Evolutionary conservation across 2,888 invertebrate genomes (phyloP).

Genomic region (Pegoplata infirma): DNA sequence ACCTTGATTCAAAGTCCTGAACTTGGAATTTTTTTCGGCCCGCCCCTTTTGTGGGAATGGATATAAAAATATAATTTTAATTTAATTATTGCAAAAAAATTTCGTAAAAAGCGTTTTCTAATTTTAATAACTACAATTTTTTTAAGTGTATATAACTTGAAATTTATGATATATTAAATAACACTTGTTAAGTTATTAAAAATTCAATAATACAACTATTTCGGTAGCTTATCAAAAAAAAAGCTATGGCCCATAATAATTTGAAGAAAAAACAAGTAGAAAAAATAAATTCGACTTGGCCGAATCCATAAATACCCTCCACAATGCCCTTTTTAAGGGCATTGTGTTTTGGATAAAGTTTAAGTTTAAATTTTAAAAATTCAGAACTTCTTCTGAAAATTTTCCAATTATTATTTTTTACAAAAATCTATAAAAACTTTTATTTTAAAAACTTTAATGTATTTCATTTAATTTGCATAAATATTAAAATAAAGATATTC

Average conservation of each 20-base stretch:
- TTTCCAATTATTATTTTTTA: too few relatives aligned
- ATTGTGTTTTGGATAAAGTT: neutral
- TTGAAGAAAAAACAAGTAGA: too few relatives aligned
- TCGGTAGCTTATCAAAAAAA: slow-evolving; percentile 59
- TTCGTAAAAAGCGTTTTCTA: neutral
- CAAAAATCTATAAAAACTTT: slow-evolving; percentile 24
- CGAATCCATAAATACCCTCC: too few relatives aligned
- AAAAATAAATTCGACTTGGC: too few relatives aligned
- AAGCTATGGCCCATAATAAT: slow-evolving; percentile 79
- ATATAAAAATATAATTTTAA: too few relatives aligned
- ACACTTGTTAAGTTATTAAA: neutral
- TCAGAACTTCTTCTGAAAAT: slow-evolving; percentile 78
- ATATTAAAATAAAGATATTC: too few relatives aligned
- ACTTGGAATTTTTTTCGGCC: too few relatives aligned
- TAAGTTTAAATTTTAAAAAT: neutral
- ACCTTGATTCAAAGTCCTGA: too few relatives aligned
- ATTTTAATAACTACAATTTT: neutral
- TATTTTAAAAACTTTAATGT: too few relatives aligned
- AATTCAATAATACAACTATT: neutral
- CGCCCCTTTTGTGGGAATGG: too few relatives aligned
- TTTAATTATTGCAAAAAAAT: neutral
- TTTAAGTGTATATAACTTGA: neutral
- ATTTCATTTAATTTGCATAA: too few relatives aligned
- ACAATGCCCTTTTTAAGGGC: too few relatives aligned
- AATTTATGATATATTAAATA: neutral